Base-by-base conservation (phyloP, 2,113 vertebrate species). In the Montifringilla adamsi region DNA sequence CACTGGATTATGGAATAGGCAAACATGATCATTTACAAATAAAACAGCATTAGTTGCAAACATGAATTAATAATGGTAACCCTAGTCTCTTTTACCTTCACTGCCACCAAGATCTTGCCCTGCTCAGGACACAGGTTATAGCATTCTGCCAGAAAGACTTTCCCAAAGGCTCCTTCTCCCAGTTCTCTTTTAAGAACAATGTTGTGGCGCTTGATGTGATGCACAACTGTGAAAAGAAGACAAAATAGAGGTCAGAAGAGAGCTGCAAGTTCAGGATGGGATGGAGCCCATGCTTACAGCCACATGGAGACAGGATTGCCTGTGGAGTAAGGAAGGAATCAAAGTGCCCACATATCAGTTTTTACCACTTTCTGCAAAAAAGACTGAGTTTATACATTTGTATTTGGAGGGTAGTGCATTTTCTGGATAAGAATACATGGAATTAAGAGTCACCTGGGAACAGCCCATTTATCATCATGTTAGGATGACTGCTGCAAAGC, bases 131-230 rank as follows among this genome's bases (percentile, higher is more conserved):
- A 99, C 67, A 99, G 98, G 97, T 99, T 99, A 95, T 99, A 99
- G 95, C 99, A 99, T 96, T 99, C 99, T 1, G 99, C 99, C 90
- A 99, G 97, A 96, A 99, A 99, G 84, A 99, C 99, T 97, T 99
- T 99, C 39, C 99, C 99, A 83, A 99, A 99, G 64, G 99, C 99
- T 94, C 99, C 99, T 98, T 99, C 99, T 86, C 99, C 99, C 77
- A 99, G 98, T 95, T 99, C 99, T 89, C 99, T 98, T 98, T 99
- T 99, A 92, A 99, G 98, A 94, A 99, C 99, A 3, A 99, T 99
- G 97, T 99, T 99, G 96, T 99, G 99, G 70, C 99, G 98, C 96
- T 99, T 99, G 95, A 99, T 99, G 84, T 99, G 99, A 94, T 99
- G 99, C 91, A 99, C 99, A 94, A 99, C 99, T 99, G 98, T 76